Evolutionary conservation across 2,797 vertebrate genomes (phyloP), one percentile per base, ranked within the genome.

Genomic region (Rachycentron canadum): DNA sequence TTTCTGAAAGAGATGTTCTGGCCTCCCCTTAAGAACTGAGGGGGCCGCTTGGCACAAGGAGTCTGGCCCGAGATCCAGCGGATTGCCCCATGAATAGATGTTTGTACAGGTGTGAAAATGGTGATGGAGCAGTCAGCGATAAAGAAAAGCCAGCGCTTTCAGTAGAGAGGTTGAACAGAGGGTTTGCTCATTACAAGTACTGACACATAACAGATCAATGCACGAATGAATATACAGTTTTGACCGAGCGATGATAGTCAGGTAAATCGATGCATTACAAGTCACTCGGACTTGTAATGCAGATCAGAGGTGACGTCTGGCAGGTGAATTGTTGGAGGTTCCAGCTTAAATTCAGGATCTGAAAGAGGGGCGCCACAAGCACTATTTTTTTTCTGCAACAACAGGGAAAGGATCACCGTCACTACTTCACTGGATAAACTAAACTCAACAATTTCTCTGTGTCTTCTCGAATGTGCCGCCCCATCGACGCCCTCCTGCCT

Each of bases 1-100:
- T 64, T 76, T 64, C 47, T 7, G 17, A 71, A 76, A 66, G 41
- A 83, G 38, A 83, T 79, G 59, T 66, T 70, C 61, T 65, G 71
- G 60, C 76, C 25, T 62, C 59, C 10, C 26, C 43, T 69, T 34
- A 50, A 19, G 34, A 47, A 59, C 38, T 0, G 11, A 59, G 40
- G n/a, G 10, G 68, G 53, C 43, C 34, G 66, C 50, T 63, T 78
- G 75, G 69, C 56, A 4, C 43, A 43, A 43, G 40, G 23, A 55
- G 26, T 68, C 58, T 17, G 23, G 69, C 59, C 38, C 49, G 43
- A 77, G 40, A 72, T 71, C 55, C 40, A 50, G 19, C 10, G 17
- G 3, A 79, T 40, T 57, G 62, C 58, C 19, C 52, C 13, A 34
- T 52, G 28, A 69, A 74, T 43, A 38, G 34, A 52, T 26, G 62